Conservation (phyloP, 1,140 invertebrate species). For the Euura lappo region DNA sequence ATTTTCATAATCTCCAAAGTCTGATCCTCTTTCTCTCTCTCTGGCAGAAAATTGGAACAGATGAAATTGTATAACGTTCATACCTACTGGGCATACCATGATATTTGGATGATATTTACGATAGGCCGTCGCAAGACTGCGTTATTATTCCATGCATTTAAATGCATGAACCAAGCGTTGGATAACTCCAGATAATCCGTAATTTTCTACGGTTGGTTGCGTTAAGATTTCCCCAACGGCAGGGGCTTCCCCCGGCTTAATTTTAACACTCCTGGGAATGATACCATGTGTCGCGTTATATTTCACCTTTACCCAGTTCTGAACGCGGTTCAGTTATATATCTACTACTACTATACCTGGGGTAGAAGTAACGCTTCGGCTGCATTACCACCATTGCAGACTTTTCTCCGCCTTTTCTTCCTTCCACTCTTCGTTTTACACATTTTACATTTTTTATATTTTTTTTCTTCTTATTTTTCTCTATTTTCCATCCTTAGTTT, state of each 20-base stretch:
- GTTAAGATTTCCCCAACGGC: constrained; percentile 30
- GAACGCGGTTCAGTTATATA: neutral
- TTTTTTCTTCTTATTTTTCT: neutral
- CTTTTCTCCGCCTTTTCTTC: neutral
- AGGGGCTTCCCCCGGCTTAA: constrained; percentile 25
- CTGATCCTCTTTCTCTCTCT: neutral
- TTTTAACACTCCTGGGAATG: constrained; percentile 35
- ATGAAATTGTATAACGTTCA: neutral
- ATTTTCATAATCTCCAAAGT: too few relatives aligned
- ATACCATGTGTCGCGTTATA: constrained; percentile 20
- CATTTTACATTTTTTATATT: too few relatives aligned
- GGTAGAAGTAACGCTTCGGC: neutral
- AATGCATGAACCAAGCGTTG: constrained; percentile 40
- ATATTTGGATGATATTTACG: neutral
- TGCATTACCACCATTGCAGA: neutral
- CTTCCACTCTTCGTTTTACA: neutral
- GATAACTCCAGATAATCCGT: constrained; percentile 30
- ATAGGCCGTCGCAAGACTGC: neutral
- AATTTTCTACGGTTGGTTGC: constrained; percentile 35
- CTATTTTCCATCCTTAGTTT: neutral
- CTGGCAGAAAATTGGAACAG: neutral
- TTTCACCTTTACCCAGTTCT: neutral
- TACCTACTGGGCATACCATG: neutral
- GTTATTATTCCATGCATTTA: constrained; percentile 56
- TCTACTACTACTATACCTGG: neutral